Evolutionary conservation across 2,797 vertebrate genomes (phyloP).

Genomic region (Spinus olivaceus): DNA sequence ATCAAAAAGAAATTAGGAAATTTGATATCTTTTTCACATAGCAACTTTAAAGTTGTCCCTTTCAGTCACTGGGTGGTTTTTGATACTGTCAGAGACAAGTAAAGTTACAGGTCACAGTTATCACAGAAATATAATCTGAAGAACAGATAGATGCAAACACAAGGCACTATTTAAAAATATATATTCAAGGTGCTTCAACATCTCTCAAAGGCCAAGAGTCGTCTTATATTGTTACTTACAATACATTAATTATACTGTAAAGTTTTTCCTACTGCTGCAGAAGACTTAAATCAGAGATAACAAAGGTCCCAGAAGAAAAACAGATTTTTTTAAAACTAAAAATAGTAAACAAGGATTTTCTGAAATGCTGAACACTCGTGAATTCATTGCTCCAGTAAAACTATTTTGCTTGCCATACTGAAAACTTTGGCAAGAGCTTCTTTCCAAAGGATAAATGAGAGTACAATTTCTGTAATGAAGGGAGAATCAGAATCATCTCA

Average conservation of each 20-base stretch:
- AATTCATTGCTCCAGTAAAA: not conserved
- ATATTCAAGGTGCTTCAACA: not conserved
- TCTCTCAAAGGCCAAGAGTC: conserved; percentile 24
- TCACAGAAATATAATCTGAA: not conserved
- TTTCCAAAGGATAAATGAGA: not conserved
- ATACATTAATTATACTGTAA: conserved; percentile 38
- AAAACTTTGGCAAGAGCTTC: not conserved
- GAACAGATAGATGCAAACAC: not conserved
- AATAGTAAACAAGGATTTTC: not conserved
- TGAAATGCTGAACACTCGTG: not conserved
- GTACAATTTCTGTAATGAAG: not conserved
- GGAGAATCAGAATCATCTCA: not conserved
- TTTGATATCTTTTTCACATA: not conserved
- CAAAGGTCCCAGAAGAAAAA: conserved; percentile 28
- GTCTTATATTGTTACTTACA: conserved; percentile 4
- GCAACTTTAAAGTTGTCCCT: not conserved
- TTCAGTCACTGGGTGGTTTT: not conserved
- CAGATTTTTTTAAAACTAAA: not conserved
- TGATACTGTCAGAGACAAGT: not conserved
- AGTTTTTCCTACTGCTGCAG: conserved; percentile 57
- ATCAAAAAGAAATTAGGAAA: not conserved
- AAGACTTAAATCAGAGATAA: conserved; percentile 47
- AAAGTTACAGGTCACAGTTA: not conserved
- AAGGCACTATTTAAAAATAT: not conserved
- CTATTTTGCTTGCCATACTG: not conserved